Evolutionary conservation across 2,797 vertebrate genomes (phyloP).

Genomic region (Chloroceryle inda): DNA sequence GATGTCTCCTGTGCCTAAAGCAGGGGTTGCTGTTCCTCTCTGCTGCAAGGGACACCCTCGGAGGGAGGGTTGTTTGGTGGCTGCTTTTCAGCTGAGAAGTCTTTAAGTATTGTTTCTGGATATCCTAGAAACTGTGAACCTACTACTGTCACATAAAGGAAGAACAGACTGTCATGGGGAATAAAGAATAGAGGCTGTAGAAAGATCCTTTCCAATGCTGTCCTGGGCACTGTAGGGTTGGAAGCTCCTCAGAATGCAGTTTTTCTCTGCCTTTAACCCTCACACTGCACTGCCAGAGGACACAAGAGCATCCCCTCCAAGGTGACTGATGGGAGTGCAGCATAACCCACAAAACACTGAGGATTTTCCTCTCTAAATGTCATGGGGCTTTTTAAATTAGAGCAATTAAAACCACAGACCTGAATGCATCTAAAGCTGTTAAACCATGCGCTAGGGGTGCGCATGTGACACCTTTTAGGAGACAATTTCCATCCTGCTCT

Average conservation of each 20-base stretch:
- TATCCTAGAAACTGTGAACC: background rate
- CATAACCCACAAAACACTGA: background rate
- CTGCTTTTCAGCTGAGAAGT: background rate
- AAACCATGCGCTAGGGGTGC: background rate
- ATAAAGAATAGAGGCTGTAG: background rate
- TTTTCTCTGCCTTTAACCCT: background rate
- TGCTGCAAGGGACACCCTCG: background rate
- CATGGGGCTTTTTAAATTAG: background rate
- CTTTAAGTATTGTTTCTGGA: background rate
- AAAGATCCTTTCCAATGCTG: background rate
- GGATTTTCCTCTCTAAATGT: background rate
- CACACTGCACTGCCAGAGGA: background rate
- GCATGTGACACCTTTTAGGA: background rate
- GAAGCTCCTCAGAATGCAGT: background rate
- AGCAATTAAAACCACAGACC: background rate
- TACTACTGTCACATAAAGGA: background rate
- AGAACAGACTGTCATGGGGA: background rate
- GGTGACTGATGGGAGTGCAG: background rate
- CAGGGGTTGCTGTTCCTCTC: background rate
- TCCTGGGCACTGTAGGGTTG: background rate
- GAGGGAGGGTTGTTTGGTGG: background rate
- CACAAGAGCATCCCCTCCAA: background rate
- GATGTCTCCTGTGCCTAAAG: background rate
- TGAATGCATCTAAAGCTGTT: background rate
- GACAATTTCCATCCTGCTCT: background rate